phyloP scores from a whole-genome alignment of 2,113 vertebrate genomes.

The Litocranius walleri region DNA sequence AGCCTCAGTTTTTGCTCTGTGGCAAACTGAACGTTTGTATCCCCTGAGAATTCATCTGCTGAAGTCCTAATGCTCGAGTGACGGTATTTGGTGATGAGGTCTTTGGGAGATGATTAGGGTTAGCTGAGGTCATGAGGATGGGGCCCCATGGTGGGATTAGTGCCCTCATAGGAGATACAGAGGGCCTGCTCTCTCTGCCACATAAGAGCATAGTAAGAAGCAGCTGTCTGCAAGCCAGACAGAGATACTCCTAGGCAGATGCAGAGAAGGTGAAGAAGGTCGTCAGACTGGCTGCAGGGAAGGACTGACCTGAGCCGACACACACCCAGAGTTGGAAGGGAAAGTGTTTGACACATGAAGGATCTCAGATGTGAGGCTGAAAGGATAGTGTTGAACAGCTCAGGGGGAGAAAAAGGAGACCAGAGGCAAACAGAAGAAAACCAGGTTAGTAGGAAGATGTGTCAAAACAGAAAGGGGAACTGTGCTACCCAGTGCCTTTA shows the following conservation, averaged over 20 bases:
- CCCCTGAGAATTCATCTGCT: not conserved
- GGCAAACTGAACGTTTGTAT: not conserved
- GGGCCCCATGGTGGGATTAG: not conserved
- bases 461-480: not conserved
- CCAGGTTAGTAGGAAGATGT: fast-evolving
- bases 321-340: no score
- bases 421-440: fast-evolving
- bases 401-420: not conserved
- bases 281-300: not conserved
- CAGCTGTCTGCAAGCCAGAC: not conserved
- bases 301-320: not conserved
- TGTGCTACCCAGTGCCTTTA: fast-evolving
- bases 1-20: not conserved
- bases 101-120: not conserved
- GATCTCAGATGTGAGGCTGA: not conserved
- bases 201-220: not conserved
- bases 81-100: not conserved
- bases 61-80: fast-evolving
- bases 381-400: fast-evolving
- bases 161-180: not conserved
- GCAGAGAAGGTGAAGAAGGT: not conserved
- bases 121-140: not conserved
- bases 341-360: not conserved
- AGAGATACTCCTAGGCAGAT: not conserved
- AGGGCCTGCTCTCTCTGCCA: not conserved